Evolutionary conservation across 1,140 invertebrate species (phyloP).

Genomic region (Drosophila chauvacae): DNA sequence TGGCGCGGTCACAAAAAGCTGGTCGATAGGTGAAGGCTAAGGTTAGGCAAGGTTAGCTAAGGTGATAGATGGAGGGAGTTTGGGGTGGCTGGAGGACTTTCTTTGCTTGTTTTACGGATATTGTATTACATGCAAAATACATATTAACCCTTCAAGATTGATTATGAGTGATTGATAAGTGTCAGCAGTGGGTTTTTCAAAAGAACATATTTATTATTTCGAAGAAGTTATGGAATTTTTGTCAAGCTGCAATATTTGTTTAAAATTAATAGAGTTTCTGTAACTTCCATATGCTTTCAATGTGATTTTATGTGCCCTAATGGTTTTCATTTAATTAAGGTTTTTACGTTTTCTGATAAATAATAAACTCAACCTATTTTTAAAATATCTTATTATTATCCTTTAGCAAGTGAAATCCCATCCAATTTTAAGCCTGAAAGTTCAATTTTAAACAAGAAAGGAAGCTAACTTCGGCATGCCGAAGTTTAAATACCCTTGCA

Average conservation of each 20-base stretch:
- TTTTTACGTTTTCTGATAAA: too few species aligned
- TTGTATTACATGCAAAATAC: slow-evolving; percentile 30
- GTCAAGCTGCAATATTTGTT: too few species aligned
- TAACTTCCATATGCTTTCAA: too few species aligned
- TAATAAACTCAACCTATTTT: too few species aligned
- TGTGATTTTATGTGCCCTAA: too few species aligned
- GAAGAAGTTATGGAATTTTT: background rate
- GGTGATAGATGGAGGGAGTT: slow-evolving; percentile 13
- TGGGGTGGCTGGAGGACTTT: background rate
- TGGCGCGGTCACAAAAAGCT: slow-evolving; percentile 26
- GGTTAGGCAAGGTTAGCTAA: slow-evolving; percentile 48
- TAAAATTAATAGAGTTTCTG: background rate
- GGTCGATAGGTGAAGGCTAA: slow-evolving; percentile 52
- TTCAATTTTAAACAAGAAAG: background rate
- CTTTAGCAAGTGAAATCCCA: background rate
- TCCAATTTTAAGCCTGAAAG: background rate
- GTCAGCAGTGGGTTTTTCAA: background rate
- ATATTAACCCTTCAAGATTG: slow-evolving; percentile 20
- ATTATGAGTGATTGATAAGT: slow-evolving; percentile 24
- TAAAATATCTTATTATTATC: too few species aligned
- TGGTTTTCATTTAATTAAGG: too few species aligned
- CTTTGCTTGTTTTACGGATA: background rate
- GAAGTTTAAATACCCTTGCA: too few species aligned
- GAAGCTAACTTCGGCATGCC: too few species aligned
- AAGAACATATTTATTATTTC: background rate